Base-by-base conservation (phyloP, 2,113 vertebrate genomes). In the Periophthalmodon schlosseri region DNA sequence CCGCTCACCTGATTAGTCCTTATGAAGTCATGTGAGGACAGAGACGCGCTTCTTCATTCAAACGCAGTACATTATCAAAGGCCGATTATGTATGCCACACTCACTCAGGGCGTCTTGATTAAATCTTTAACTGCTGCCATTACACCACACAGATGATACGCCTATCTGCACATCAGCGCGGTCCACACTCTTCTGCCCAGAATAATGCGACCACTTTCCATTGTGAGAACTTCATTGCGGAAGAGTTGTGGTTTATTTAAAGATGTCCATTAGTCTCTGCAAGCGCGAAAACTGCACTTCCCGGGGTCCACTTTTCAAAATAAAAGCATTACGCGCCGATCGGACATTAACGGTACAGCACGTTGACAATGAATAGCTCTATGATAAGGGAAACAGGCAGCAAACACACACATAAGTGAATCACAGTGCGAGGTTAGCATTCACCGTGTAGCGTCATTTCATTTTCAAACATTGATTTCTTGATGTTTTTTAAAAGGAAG, bases 101-200 rank as follows among this genome's bases (percentile, higher is more conserved):
- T 69, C 36, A 52, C 44, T 75, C 24, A 23, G 23, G 34, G 50
- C 34, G 39, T 34, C 71, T 49, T 68, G 23, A 71, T 69, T 75
- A 73, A 70, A 71, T 70, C 57, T 34, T 74, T 11, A 69, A 47
- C 54, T 21, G 23, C 28, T 20, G 61, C 24, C 66, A 58, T 44
- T 68, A 81, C 61, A 75, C 80, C 73, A 68, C 72, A 75, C 63
- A 63, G 6, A 67, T 39, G 63, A 18, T 70, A 24, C 23, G 64
- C 75, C 46, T 64, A 75, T 77, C 49, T 76, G 63, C 80, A 56
- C 64, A 73, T 72, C 14, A 72, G 52, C 72, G 44, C 46, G 14
- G 52, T 67, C 12, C 20, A 15, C 68, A 49, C 28, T 70, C 69
- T 67, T 67, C 33, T 33, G 65, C 14, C 67, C 15, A 4, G 36